Evolutionary conservation across 1,140 invertebrate genomes (phyloP).

Genomic region (Zaprionus ornatus): DNA sequence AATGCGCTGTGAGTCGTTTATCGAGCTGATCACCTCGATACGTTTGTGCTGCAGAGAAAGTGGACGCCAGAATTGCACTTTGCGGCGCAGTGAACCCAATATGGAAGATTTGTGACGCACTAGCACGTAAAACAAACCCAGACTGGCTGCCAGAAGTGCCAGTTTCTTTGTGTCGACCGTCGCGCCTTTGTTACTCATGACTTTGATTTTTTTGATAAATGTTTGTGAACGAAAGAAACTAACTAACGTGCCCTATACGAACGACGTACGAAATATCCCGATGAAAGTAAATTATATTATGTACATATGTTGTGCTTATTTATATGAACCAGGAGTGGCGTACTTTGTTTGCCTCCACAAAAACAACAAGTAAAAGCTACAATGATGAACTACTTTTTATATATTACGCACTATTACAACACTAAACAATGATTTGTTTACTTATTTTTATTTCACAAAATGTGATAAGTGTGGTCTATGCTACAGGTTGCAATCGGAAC

Average conservation of each 20-base stretch:
- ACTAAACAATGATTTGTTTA: background rate
- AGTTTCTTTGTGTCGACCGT: slow-evolving; percentile 19
- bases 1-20: slow-evolving; percentile 46
- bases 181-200: slow-evolving; percentile 23
- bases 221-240: too few relatives aligned
- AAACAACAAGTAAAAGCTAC: background rate
- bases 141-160: slow-evolving; percentile 55
- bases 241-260: too few relatives aligned
- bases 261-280: background rate
- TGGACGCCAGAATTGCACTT: background rate
- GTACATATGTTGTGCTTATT: background rate
- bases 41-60: slow-evolving; percentile 36
- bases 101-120: slow-evolving; percentile 48
- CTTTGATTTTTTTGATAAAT: too few relatives aligned
- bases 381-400: background rate
- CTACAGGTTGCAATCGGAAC: slow-evolving; percentile 1
- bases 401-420: background rate
- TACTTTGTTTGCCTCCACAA: background rate
- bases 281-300: background rate
- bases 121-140: slow-evolving; percentile 59
- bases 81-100: slow-evolving; percentile 21
- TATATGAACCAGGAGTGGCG: background rate
- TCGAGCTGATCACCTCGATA: slow-evolving; percentile 58
- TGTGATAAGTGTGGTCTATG: background rate
- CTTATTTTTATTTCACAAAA: background rate